These are phyloP conservation scores for Heliothis virescens DNA, from an alignment of 1,140 invertebrate species.

Conservation along the genomic window DNA sequence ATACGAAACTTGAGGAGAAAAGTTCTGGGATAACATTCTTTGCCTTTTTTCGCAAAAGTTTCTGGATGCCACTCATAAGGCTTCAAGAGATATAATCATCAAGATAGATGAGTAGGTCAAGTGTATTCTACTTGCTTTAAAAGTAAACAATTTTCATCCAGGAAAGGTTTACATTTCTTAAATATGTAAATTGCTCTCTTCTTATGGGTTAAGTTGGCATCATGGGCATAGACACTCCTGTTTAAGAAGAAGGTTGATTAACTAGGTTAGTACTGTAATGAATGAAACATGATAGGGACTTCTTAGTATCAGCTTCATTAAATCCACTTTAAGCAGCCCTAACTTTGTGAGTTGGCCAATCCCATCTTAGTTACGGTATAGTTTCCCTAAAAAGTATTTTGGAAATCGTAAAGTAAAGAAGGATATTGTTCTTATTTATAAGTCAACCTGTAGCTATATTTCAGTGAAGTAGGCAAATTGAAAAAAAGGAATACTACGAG, in stretches of 20 bases:
- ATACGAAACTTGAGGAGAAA: constrained; percentile 4
- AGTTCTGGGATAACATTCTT: constrained; percentile 36
- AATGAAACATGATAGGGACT: too few relatives aligned
- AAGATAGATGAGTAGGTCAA: constrained; percentile 16
- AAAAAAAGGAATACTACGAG: constrained; percentile 20
- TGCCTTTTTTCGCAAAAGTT: constrained; percentile 26
- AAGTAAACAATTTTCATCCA: neutral
- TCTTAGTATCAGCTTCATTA: too few relatives aligned
- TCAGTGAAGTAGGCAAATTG: constrained; percentile 10
- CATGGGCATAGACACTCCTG: too few relatives aligned
- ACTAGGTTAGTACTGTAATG: too few relatives aligned
- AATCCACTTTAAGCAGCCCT: too few relatives aligned
- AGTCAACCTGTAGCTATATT: neutral
- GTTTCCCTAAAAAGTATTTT: too few relatives aligned
- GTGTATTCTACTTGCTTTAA: neutral
- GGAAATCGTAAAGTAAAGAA: neutral
- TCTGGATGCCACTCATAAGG: neutral
- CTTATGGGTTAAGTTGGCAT: neutral
- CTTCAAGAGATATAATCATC: constrained; percentile 25
- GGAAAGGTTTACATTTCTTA: neutral
- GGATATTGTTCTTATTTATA: neutral
- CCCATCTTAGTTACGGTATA: too few relatives aligned
- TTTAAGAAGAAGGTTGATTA: too few relatives aligned
- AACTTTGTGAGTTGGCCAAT: too few relatives aligned
- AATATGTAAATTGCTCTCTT: neutral